These are phyloP conservation scores for Saccostrea glomerata DNA, from an alignment of 1,140 invertebrate species.

Conservation along the genomic window DNA sequence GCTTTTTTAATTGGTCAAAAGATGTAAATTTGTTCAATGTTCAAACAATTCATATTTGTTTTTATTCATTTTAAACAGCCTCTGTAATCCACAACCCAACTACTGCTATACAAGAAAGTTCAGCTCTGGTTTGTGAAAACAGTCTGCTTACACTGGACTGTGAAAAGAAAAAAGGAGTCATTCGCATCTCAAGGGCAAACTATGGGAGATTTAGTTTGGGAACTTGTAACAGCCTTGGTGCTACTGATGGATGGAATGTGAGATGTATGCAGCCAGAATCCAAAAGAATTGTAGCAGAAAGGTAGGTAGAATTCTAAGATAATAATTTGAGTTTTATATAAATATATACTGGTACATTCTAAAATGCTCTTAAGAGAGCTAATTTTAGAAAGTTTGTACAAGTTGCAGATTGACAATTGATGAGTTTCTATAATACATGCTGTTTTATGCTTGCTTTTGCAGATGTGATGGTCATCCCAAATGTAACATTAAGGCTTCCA, in stretches of 20 bases:
- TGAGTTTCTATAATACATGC: not conserved
- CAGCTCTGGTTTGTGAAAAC: conserved; percentile 95
- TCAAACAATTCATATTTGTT: not conserved
- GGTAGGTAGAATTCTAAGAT: conserved; percentile 64
- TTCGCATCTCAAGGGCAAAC: conserved; percentile 95
- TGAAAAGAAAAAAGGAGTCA: conserved; percentile 82
- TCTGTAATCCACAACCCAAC: not conserved
- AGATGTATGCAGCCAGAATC: conserved; percentile 91
- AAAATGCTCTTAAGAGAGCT: not conserved
- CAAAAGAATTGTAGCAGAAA: conserved; percentile 79
- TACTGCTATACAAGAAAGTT: conserved; percentile 73
- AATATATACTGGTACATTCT: too few species aligned
- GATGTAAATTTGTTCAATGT: too few species aligned
- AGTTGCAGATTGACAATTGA: not conserved
- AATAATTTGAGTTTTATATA: too few species aligned
- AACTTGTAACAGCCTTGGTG: conserved; percentile 96
- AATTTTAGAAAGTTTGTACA: not conserved
- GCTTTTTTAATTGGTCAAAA: too few species aligned
- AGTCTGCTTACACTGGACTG: conserved; percentile 93
- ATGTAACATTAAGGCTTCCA: conserved; percentile 62
- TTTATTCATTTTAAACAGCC: not conserved
- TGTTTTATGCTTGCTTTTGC: not conserved
- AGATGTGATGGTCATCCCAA: conserved; percentile 66
- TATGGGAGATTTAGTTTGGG: conserved; percentile 97
- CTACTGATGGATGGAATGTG: conserved; percentile 90